A percentile compares a stretch with the other conserved stretches of the same genome.
These are phyloP conservation scores for Panthera tigris DNA, from an alignment of 2,113 vertebrate genomes.

Conservation along the genomic window DNA sequence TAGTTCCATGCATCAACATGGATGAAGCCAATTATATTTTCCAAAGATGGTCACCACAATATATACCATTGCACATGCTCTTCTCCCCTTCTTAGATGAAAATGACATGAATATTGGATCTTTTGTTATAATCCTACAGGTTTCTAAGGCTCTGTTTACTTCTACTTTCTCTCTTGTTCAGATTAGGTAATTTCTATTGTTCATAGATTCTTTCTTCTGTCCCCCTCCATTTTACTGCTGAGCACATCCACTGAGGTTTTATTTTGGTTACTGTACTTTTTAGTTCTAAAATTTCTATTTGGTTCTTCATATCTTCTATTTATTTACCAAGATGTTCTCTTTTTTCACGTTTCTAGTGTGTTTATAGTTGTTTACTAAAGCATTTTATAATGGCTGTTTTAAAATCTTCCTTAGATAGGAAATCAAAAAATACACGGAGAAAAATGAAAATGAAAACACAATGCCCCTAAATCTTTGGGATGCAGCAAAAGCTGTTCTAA, in stretches of 20 bases:
- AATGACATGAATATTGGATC: neutral
- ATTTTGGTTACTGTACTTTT: neutral
- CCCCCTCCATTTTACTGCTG: neutral
- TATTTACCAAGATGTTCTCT: neutral
- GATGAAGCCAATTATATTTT: neutral
- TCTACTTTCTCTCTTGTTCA: neutral
- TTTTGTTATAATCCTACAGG: neutral
- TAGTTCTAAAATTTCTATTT: neutral
- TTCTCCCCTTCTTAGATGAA: neutral
- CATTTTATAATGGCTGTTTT: neutral
- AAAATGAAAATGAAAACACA: neutral
- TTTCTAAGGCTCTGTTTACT: neutral
- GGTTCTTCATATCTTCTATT: neutral
- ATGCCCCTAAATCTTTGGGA: neutral
- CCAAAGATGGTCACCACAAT: neutral
- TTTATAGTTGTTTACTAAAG: neutral
- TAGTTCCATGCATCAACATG: neutral
- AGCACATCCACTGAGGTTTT: neutral
- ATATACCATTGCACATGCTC: neutral
- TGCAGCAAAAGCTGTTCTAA: neutral
- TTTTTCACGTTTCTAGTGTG: neutral
- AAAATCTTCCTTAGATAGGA: neutral
- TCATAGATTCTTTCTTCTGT: neutral
- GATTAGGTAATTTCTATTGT: neutral
- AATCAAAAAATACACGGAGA: neutral